phyloP scores from a whole-genome alignment of 2,888 invertebrate genomes.

The Cepaea hortensis region DNA sequence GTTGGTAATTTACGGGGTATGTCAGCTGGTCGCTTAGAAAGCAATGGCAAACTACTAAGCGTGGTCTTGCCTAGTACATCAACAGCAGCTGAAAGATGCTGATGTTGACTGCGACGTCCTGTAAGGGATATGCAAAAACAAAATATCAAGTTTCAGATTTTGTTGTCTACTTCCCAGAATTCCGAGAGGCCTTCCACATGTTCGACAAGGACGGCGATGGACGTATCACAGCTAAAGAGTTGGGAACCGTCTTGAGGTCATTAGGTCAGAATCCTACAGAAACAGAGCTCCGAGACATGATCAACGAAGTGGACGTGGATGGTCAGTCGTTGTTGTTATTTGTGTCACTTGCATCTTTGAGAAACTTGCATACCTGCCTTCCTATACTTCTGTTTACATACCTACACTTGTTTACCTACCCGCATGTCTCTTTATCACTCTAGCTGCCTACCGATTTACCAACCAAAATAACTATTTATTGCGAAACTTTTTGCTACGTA shows the following conservation, averaged over 20 bases:
- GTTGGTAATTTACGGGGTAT: too few relatives aligned
- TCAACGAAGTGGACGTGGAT: slow-evolving; percentile 99
- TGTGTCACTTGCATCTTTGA: background rate
- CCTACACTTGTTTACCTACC: background rate
- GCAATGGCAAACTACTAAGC: too few relatives aligned
- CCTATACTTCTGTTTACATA: background rate
- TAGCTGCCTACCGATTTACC: background rate
- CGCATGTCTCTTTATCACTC: background rate
- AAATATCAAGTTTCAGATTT: background rate
- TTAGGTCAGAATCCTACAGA: slow-evolving; percentile 99
- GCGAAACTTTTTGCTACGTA: background rate
- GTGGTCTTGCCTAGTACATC: too few relatives aligned
- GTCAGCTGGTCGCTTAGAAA: too few relatives aligned
- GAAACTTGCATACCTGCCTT: background rate
- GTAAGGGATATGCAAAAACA: too few relatives aligned
- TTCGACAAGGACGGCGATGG: slow-evolving; percentile 99
- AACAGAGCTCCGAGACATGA: slow-evolving; percentile 99
- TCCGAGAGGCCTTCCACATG: slow-evolving; percentile 98
- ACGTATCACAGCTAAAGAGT: slow-evolving; percentile 99
- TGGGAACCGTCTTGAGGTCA: slow-evolving; percentile 98
- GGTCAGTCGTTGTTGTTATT: slow-evolving; percentile 79
- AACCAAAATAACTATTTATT: background rate
- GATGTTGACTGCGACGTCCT: too few relatives aligned
- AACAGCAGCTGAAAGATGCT: too few relatives aligned
- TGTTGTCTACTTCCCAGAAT: slow-evolving; percentile 46